A percentile compares a stretch with the other conserved stretches of the same genome.
Evolutionary conservation across 2,888 invertebrate species (phyloP).

Genomic region (Lumbricus terrestris): DNA sequence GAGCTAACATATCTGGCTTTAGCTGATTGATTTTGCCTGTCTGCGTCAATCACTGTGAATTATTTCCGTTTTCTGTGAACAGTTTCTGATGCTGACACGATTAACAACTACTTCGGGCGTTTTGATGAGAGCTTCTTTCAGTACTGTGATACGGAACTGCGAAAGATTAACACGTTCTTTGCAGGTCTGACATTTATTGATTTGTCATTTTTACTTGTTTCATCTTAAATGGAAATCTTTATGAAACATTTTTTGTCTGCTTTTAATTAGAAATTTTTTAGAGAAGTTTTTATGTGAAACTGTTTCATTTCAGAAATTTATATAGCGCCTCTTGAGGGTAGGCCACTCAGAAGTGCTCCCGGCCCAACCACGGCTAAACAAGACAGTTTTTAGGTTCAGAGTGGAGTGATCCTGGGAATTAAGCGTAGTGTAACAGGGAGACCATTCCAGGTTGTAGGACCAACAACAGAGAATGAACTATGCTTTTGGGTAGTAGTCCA

Average conservation of each 20-base stretch:
- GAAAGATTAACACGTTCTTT: conserved; percentile 85
- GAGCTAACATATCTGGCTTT: too few species aligned
- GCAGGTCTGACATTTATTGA: conserved; percentile 22
- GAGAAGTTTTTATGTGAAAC: background rate
- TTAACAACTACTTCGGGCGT: conserved; percentile 83
- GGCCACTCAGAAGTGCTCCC: too few species aligned
- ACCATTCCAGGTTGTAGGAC: too few species aligned
- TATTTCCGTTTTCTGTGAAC: conserved; percentile 52
- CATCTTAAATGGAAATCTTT: background rate
- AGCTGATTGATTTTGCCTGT: background rate
- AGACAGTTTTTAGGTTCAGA: too few species aligned
- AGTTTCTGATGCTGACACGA: conserved; percentile 74
- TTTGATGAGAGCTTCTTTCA: conserved; percentile 94
- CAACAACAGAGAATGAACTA: too few species aligned
- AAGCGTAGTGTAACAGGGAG: too few species aligned
- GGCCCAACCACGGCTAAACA: too few species aligned
- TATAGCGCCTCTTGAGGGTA: too few species aligned
- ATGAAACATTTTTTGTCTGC: background rate
- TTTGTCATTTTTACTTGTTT: too few species aligned
- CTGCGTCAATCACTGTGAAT: background rate
- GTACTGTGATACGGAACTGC: conserved; percentile 88
- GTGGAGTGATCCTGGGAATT: too few species aligned
- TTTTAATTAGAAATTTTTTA: background rate
- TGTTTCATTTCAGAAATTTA: too few species aligned
- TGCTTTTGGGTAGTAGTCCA: too few species aligned